Evolutionary conservation across 2,888 invertebrate genomes (phyloP).

Genomic region (Dicycla oo): DNA sequence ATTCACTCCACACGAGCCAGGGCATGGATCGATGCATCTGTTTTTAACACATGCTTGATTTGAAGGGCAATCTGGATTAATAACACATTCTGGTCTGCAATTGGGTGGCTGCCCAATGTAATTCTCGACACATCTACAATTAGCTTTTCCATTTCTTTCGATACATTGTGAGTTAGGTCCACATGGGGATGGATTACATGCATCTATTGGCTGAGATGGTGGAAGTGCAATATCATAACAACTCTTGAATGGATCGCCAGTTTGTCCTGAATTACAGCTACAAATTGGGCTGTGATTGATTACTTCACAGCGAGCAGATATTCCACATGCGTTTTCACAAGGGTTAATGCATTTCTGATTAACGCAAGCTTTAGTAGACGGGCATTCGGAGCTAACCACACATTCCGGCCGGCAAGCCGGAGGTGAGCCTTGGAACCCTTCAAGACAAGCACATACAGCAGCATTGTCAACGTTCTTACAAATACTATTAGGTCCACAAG

Average conservation of each 20-base stretch:
- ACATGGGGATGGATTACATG: constrained; percentile 95
- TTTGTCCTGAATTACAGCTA: constrained; percentile 93
- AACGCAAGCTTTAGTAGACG: constrained; percentile 94
- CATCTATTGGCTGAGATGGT: constrained; percentile 84
- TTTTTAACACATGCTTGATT: constrained; percentile 95
- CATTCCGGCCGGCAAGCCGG: constrained; percentile 96
- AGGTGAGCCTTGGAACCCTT: constrained; percentile 94
- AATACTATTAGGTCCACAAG: constrained; percentile 95
- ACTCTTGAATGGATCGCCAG: constrained; percentile 95
- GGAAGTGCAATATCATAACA: constrained; percentile 90
- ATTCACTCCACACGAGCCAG: constrained; percentile 94
- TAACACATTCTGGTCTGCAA: constrained; percentile 95
- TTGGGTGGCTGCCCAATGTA: constrained; percentile 95
- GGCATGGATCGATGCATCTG: constrained; percentile 95
- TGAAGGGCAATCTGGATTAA: constrained; percentile 95
- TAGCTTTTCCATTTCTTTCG: constrained; percentile 91
- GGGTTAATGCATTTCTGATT: constrained; percentile 96
- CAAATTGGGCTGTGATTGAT: constrained; percentile 97
- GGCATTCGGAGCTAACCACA: constrained; percentile 95
- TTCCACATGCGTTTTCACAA: constrained; percentile 95
- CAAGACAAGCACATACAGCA: constrained; percentile 94
- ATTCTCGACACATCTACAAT: constrained; percentile 94
- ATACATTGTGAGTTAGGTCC: constrained; percentile 95
- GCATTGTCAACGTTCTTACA: constrained; percentile 94
- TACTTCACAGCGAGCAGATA: constrained; percentile 94